Evolutionary conservation across 2,113 vertebrate genomes (phyloP), one percentile per base, ranked within the genome.

Genomic region (Lophotis ruficrista): DNA sequence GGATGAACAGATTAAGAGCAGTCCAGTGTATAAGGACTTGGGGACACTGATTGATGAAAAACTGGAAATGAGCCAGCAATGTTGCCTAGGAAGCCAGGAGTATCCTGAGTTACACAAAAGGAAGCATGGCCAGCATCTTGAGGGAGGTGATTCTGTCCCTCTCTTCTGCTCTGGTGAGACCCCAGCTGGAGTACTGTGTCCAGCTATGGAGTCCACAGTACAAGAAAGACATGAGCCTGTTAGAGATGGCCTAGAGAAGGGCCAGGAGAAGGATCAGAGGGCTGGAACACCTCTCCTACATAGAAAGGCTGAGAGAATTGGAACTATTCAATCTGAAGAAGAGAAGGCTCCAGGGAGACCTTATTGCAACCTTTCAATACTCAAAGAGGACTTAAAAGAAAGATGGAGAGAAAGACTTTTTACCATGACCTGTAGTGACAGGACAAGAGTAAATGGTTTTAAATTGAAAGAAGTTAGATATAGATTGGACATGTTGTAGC

Each of bases 101-200:
- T n/a, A 45, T 37, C 11, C 22, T 28, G 14, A 10, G 22, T 12
- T 68, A 4, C 53, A 53, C 12, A 2, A 79, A 35, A 61, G 19
- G 24, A 45, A 53, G 12, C 3, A 1, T 68, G 19, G 3, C 15
- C 23, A 60, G 25, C 4, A 23, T 6, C 22, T 38, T 1, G 2
- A 62, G 16, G 8, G 10, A 47, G 24, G 23, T 16, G 15, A 61
- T 71, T 62, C 33, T 70, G 3, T 27, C 28, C 8, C 27, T 71
- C 27, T 64, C 10, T 38, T 56, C 14, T 2, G 4, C 19, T 57
- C 47, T 68, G 4, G 6, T 61, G 48, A 82, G 35, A 69, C 9
- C 14, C 48, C 8, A 38, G 14, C 37, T 50, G 30, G 8, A 56
- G 43, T 65, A 15, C 17, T 51, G 43, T 2, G 0, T 41, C 31